Base-by-base conservation (phyloP, 2,888 invertebrate genomes). In the Acanthoscelides obtectus region DNA sequence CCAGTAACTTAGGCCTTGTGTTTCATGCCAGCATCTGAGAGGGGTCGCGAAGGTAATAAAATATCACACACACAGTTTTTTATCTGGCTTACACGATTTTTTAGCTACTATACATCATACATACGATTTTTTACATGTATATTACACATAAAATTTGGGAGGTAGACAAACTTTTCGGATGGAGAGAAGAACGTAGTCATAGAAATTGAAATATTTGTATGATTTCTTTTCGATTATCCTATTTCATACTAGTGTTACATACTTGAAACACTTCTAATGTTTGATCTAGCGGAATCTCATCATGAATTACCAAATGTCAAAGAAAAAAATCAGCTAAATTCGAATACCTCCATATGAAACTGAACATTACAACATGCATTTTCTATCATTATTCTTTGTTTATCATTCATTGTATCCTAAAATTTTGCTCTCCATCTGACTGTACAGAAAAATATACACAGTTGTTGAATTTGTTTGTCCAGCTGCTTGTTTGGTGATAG, bases 1-100 rank as follows among this genome's bases (percentile, higher is more conserved):
- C 77, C 79, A 81, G 82, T 82, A 82, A 83, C 81, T 82, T 80
- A 82, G 80, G 83, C 84, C 85, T 87, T 87, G 84, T 87, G 86
- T 87, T 87, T 86, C 87, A 88, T 87, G 87, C 87, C 87, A 88
- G 88, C 88, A 87, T 88, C 88, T 86, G 88, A 88, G 87, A 87
- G 88, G 84, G 88, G 88, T 86, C 87, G 88, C 85, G 88, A 88
- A 88, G 88, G 88, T 88, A 88, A 84, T 45, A 12, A 45, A 12
- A 45, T 12, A 45, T 1, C 45, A 45, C 45, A 45, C 84, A 77
- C 77, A 63, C 81, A 78, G 75, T 69, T 73, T 79, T 81, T 64
- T 64, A 81, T 81, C 79, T 81, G 74, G 80, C 81, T 82, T 81
- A 80, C 78, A 81, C 80, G 77, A 66, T 70, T 68, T 70, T 69